Conservation (phyloP, 2,797 vertebrate genomes). For the Silurus lanzhouensis region DNA sequence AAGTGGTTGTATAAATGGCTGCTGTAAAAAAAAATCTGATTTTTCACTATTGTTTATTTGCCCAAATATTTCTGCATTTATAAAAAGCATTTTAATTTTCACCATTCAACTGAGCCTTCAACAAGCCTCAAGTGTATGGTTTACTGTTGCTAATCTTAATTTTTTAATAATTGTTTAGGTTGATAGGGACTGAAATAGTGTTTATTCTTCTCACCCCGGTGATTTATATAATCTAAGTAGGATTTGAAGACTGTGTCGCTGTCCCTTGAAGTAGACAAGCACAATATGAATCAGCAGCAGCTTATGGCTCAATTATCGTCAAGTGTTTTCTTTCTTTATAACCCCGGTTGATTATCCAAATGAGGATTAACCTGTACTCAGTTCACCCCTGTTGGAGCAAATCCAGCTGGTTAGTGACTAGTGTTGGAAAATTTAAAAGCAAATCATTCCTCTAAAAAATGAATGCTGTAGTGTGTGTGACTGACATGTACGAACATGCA, state of each 20-base stretch:
- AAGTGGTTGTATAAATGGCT: neutral
- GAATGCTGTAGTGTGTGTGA: neutral
- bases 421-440: neutral
- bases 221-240: slow-evolving; percentile 1
- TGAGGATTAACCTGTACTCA: slow-evolving; percentile 31
- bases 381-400: neutral
- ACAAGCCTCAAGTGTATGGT: neutral
- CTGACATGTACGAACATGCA: neutral
- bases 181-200: neutral
- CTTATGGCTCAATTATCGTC: slow-evolving; percentile 43
- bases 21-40: neutral
- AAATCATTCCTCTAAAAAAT: neutral
- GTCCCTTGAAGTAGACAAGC: slow-evolving; percentile 32
- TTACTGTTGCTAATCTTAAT: neutral
- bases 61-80: neutral
- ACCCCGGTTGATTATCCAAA: slow-evolving; percentile 43
- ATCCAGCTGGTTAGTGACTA: neutral
- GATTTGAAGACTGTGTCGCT: neutral
- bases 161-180: neutral
- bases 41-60: neutral
- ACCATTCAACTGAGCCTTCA: neutral
- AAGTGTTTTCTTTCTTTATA: slow-evolving; percentile 37
- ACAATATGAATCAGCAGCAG: slow-evolving; percentile 37
- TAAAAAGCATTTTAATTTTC: neutral
- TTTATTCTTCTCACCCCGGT: neutral